These are phyloP conservation scores for fruit fly (Drosophila melanogaster) DNA, from an alignment of 1,140 invertebrate species.

Conservation along the genomic window Release_6_plus_ISO1_MT NT_037436.4:21140501-21141000, in stretches of 20 bases:
- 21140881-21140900: conserved; percentile 14
- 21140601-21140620: conserved; percentile 79
- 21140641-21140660: conserved; percentile 58
- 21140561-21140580: conserved; percentile 75
- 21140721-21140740: conserved; percentile 32
- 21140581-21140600: conserved; percentile 80
- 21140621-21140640: conserved; percentile 73
- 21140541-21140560: conserved; percentile 52
- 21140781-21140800: conserved; percentile 26
- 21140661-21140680: conserved; percentile 54
- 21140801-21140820: conserved; percentile 39
- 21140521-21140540: conserved; percentile 18
- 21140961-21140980: too few relatives aligned
- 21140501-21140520: conserved; percentile 7
- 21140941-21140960: too few relatives aligned
- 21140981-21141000: too few relatives aligned
- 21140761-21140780: conserved; percentile 68
- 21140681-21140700: conserved; percentile 66
- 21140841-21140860: conserved; percentile 80
- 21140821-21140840: conserved; percentile 73
- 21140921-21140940: neutral
- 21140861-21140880: conserved; percentile 38
- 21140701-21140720: conserved; percentile 51
- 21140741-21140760: conserved; percentile 69
- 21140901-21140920: neutral